phyloP scores from a whole-genome alignment of 2,113 vertebrate genomes.

The Meles meles region DNA sequence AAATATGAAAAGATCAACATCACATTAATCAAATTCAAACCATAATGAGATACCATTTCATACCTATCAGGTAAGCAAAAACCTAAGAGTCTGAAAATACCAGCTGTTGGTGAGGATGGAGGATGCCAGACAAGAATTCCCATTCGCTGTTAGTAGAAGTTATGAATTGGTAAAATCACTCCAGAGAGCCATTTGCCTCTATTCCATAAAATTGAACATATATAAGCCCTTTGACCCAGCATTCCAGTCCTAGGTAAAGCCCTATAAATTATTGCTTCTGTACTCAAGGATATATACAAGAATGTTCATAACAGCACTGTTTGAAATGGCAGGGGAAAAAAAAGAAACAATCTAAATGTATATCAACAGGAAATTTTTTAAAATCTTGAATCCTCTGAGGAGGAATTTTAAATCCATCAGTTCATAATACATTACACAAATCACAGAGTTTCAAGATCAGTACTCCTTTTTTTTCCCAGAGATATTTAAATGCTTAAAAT shows the following conservation, averaged over 20 bases:
- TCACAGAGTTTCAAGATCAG: neutral
- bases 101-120: neutral
- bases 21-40: slow-evolving; percentile 28
- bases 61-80: neutral
- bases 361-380: neutral
- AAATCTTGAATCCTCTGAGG: neutral
- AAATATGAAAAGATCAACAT: neutral
- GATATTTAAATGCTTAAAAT: neutral
- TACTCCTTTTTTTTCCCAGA: neutral
- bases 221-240: neutral
- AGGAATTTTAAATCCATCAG: neutral
- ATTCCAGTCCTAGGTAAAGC: neutral
- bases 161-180: neutral
- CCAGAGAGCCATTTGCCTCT: neutral
- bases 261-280: neutral
- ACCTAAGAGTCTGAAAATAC: neutral
- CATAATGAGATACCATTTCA: neutral
- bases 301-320: neutral
- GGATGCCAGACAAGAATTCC: neutral
- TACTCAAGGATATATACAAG: neutral
- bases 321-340: neutral
- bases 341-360: neutral
- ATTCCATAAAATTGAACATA: neutral
- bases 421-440: neutral
- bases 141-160: neutral